A percentile compares a stretch with the other conserved stretches of the same genome.
phyloP scores from a whole-genome alignment of 1,140 invertebrate species.

The Riptortus pedestris region DNA sequence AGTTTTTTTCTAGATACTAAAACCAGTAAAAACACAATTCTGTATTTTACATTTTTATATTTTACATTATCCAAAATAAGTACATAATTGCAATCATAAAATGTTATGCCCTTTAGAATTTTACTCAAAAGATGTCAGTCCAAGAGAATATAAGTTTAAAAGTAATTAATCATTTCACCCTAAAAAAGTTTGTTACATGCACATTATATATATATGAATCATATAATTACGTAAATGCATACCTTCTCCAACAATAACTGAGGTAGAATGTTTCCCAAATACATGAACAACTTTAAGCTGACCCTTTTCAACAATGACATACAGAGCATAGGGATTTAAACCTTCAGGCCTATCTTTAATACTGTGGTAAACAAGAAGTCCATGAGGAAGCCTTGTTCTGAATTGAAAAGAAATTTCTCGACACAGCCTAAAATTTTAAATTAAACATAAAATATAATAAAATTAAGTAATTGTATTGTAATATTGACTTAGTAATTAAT shows the following conservation, averaged over 20 bases:
- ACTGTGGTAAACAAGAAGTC: slow-evolving; percentile 76
- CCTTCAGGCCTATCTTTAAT: slow-evolving; percentile 67
- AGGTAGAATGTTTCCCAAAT: slow-evolving; percentile 73
- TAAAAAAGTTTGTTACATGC: too few relatives aligned
- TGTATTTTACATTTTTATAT: too few relatives aligned
- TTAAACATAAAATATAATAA: not conserved
- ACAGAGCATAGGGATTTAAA: slow-evolving; percentile 69
- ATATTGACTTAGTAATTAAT: not conserved
- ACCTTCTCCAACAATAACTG: slow-evolving; percentile 72
- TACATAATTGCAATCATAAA: too few relatives aligned
- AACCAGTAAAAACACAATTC: too few relatives aligned
- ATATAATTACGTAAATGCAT: too few relatives aligned
- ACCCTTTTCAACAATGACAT: slow-evolving; percentile 80
- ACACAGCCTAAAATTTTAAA: slow-evolving; percentile 54
- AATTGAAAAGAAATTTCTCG: slow-evolving; percentile 80
- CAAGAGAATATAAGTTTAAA: too few relatives aligned
- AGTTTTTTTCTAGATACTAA: too few relatives aligned
- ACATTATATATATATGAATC: too few relatives aligned
- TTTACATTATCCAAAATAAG: too few relatives aligned
- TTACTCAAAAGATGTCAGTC: too few relatives aligned
- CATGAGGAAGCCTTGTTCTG: slow-evolving; percentile 72
- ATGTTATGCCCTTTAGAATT: too few relatives aligned
- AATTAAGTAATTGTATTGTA: not conserved
- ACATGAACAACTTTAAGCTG: slow-evolving; percentile 82
- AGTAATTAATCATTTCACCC: too few relatives aligned